Base-by-base conservation (phyloP, 64 coral and sea anemone genomes). In the Orbicella faveolata region DNA sequence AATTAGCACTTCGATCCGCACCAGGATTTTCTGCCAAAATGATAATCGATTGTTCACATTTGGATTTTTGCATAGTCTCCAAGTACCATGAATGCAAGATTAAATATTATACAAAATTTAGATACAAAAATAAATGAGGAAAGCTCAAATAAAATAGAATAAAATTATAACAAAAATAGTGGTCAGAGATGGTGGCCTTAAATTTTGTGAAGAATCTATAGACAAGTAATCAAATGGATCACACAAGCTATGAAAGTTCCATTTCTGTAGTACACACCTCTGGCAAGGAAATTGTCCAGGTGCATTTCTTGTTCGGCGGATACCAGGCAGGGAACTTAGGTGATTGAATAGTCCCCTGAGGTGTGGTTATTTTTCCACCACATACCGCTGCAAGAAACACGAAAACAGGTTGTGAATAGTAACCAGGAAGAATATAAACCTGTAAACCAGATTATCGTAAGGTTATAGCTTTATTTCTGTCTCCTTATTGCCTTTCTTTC, bases 271-370 rank as follows among this genome's bases (percentile, higher is more conserved):
- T 85, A 73, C 82, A 41, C 13, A 85, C 82, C 82, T 69, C 18
- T 25, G 88, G 83, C 62, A 96, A 84, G 51, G 52, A 87, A 37
- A 93, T 93, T 78, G 83, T 93, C 96, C 96, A 99, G 9, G 90
- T 87, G 41, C 96, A 99, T 75, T 73, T 79, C 59, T 93, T 99
- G 66, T 90, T 88, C 16, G 79, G 93, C 10, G 90, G 88, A 66
- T 99, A 99, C 73, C 91, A 93, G 3, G 88, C 70, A 26, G 96
- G 96, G 37, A 93, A 99, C 16, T 95, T 93, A 0, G 96, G 96
- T 13, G 96, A 99, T 75, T 99, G 96, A 79, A 99, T 99, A 9
- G 88, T 88, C 20, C 96, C 96, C 14, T 93, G 79, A 2, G 62
- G 73, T 36, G 77, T 79, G 2, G 44, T 77, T 52, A 99, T 90